Evolutionary conservation across 1,140 invertebrate genomes (phyloP).

Genomic region (Achroia grisella): DNA sequence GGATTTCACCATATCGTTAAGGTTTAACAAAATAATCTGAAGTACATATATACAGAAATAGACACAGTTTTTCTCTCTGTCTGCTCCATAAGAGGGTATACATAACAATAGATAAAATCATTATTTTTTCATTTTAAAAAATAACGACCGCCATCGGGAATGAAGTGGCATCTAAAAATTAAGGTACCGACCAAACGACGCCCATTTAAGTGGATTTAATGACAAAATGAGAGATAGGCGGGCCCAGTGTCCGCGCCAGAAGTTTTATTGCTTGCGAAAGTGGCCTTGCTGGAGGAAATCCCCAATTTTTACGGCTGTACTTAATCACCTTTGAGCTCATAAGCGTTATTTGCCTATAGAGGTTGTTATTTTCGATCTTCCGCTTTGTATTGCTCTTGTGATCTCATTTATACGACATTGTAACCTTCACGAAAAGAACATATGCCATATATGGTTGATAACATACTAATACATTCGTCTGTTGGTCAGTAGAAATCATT

Average conservation of each 20-base stretch:
- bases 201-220: constrained; percentile 18
- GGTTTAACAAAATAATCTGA: no score
- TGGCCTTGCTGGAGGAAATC: background rate
- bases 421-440: no score
- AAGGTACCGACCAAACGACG: background rate
- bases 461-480: no score
- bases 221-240: constrained; percentile 26
- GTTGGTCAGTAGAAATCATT: no score
- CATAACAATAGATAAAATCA: no score
- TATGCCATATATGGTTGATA: no score
- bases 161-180: constrained; percentile 18
- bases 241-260: constrained; percentile 22
- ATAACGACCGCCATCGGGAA: constrained; percentile 1
- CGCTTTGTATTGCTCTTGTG: no score
- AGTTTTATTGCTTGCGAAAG: constrained; percentile 19
- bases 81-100: background rate
- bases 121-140: background rate
- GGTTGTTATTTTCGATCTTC: no score
- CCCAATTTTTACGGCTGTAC: constrained; percentile 1
- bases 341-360: no score
- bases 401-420: no score
- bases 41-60: no score
- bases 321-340: background rate
- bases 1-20: no score
- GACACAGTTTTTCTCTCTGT: background rate